Base-by-base conservation (phyloP, 2,888 invertebrate genomes). In the Eucera pruinosa region DNA sequence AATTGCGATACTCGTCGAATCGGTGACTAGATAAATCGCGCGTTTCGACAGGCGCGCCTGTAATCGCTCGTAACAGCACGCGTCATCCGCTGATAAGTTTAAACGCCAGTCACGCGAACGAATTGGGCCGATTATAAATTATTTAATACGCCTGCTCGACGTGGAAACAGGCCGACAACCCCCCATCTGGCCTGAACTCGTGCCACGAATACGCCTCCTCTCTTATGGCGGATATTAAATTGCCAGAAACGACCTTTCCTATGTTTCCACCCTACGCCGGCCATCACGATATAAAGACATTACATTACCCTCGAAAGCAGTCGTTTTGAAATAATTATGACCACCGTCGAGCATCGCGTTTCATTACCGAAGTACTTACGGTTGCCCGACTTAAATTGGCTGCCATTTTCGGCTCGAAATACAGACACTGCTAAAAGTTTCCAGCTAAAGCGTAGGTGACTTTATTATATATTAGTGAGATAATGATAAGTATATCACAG, bases 1-100 rank as follows among this genome's bases (percentile, higher is more conserved):
- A 36, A n/a, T 61, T 13, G 18, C 18, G 36, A 50, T n/a, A 23
- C 23, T 47, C 5, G 45, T 23, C 36, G 36, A 50, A 5, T 27
- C 18, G 48, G 33, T 36, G 48, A 48, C 25, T 25, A 50, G 62
- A 62, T 50, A 62, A 62, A 36, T 50, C 62, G 48, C 36, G 11
- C 13, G 13, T 18, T 50, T 36, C 48, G 36, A 36, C n/a, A 27
- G 25, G 25, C 0, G 36, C 7, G 36, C 0, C 13, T 20, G 1
- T 20, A 36, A 54, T 54, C 47, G 61, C 1, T 48, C 36, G 48
- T 27, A 62, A 39, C 36, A 25, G 36, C 33, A n/a, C 33, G 30
- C 30, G 33, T 33, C 11, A 11, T n/a, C 3, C 48, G 48, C 36
- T 13, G 62, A 54, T 43, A 33, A 65, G 23, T 33, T 33, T 23